Percentiles rank a stretch among this genome's conserved stretches.
Evolutionary conservation across 1,140 invertebrate genomes (phyloP).

Genomic region (Oreohelix idahoensis): DNA sequence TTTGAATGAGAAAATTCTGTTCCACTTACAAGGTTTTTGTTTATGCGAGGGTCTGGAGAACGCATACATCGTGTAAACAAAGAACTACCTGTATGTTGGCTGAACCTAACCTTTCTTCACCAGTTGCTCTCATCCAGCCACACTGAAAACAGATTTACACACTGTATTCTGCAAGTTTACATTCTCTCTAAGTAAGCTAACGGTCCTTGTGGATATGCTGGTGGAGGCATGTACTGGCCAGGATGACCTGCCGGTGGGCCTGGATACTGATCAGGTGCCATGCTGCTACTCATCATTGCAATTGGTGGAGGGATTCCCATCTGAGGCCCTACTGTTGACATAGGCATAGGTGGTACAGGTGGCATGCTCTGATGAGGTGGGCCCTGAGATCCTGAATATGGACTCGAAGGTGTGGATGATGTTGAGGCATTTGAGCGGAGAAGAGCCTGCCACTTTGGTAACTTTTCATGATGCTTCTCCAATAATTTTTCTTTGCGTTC

Average conservation of each 20-base stretch:
- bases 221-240: slow-evolving; percentile 69
- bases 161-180: slow-evolving; percentile 10
- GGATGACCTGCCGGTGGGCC: slow-evolving; percentile 71
- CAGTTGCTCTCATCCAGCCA: too few relatives aligned
- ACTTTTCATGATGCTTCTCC: slow-evolving; percentile 90
- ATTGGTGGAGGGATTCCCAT: slow-evolving; percentile 20
- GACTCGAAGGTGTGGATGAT: slow-evolving; percentile 33
- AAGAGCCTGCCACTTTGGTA: slow-evolving; percentile 89
- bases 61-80: too few relatives aligned
- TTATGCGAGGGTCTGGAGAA: too few relatives aligned
- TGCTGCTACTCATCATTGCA: slow-evolving; percentile 39
- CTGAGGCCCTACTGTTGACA: slow-evolving; percentile 34
- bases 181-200: slow-evolving; percentile 35
- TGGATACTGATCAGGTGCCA: slow-evolving; percentile 44
- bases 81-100: too few relatives aligned
- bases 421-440: slow-evolving; percentile 70
- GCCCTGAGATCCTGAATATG: slow-evolving; percentile 37
- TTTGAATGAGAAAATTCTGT: too few relatives aligned
- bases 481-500: slow-evolving; percentile 89
- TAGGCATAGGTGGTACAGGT: slow-evolving; percentile 22
- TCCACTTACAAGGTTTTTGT: too few relatives aligned
- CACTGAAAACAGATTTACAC: too few relatives aligned
- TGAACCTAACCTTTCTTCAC: too few relatives aligned
- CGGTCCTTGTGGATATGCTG: slow-evolving; percentile 35
- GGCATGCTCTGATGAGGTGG: slow-evolving; percentile 39